Evolutionary conservation across 2,888 invertebrate genomes (phyloP).

Genomic region (Heliothis peltigera): DNA sequence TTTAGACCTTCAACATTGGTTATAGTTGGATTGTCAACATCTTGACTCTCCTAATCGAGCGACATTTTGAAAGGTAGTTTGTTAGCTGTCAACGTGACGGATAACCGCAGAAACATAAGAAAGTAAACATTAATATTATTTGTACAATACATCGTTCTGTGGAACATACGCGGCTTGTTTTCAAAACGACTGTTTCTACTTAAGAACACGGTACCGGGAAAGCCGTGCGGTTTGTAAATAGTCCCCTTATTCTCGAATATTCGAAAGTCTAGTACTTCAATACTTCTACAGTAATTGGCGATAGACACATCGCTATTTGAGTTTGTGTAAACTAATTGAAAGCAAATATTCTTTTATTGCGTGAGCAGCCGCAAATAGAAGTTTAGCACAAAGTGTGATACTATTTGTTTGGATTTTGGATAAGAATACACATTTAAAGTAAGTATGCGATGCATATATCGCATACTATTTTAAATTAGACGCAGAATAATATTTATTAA

Average conservation of each 20-base stretch:
- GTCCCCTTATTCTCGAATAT: slow-evolving; percentile 62
- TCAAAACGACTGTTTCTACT: slow-evolving; percentile 78
- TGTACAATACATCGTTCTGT: slow-evolving; percentile 70
- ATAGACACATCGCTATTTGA: slow-evolving; percentile 11
- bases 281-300: slow-evolving; percentile 31
- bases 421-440: no score
- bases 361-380: slow-evolving; percentile 3
- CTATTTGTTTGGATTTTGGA: slow-evolving; percentile 7
- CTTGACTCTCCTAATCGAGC: neutral
- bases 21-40: neutral
- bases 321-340: slow-evolving; percentile 21
- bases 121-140: slow-evolving; percentile 64
- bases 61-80: slow-evolving; percentile 1
- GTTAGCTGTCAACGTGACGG: slow-evolving; percentile 1
- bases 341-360: slow-evolving; percentile 34
- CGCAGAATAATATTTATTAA: no score
- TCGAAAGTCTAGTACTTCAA: slow-evolving; percentile 33
- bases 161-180: slow-evolving; percentile 77
- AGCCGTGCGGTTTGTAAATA: slow-evolving; percentile 74
- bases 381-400: neutral
- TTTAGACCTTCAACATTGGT: neutral
- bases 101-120: slow-evolving; percentile 43
- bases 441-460: no score
- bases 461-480: no score
- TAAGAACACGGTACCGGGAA: slow-evolving; percentile 75